Base-by-base conservation (phyloP, 2,888 invertebrate genomes). In the Callinectes sapidus region DNA sequence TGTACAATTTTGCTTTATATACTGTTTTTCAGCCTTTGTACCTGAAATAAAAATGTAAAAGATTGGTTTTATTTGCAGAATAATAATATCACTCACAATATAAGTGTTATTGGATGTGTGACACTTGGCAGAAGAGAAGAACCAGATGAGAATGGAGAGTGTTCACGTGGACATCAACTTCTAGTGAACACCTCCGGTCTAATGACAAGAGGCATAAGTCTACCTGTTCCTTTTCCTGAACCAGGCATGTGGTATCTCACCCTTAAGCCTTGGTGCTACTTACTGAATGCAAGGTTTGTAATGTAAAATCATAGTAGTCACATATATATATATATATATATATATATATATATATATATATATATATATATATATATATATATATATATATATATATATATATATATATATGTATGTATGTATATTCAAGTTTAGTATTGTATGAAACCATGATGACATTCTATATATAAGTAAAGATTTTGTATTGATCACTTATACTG, bases 181-280 rank as follows among this genome's bases (percentile, higher is more conserved):
- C 77, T 89, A 18, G 91, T 94, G 48, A 94, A 94, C 90, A 94
- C 94, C n/a, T 92, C 93, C 32, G 85, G 54, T 42, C 90, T 23
- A 1, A n/a, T 54, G 13, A 35, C 87, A 55, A 90, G 87, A 32
- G 92, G 92, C 35, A 66, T 42, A 2, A 61, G 88, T 39, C 91
- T 94, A 23, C 39, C 93, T 16, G 86, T 97, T 90, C 98, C 98
- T 0, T 98, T 97, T 95, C 98, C 98, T 0, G 98, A 98, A 95
- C 97, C 97, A 55, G 98, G 98, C 0, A 96, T 96, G 71, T 98
- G 98, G 98, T 98, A 97, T 96, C 95, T 98, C 32, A 97, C 97
- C 0, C 96, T 98, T 94, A 96, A 97, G 88, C 96, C 98, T 90
- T 97, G 97, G 95, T 98, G 98, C 95, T 95, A 95, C 87, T 90